phyloP scores from a whole-genome alignment of 2,113 vertebrate genomes.

The Grantiella picta region DNA sequence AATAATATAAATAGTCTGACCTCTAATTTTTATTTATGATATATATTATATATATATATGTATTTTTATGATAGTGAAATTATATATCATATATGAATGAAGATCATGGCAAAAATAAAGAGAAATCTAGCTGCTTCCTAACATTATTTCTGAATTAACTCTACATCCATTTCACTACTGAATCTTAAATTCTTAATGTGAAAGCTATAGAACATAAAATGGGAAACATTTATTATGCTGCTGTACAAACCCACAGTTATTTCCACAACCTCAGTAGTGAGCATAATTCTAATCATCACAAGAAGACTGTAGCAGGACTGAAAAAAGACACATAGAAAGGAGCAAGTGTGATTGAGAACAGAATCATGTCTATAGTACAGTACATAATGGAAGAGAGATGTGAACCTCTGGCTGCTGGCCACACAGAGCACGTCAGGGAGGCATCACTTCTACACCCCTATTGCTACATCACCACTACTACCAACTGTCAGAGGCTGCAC shows the following conservation, averaged over 20 bases:
- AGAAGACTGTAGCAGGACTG: background rate
- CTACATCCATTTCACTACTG: background rate
- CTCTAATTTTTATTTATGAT: background rate
- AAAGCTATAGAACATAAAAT: background rate
- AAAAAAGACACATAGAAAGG: background rate
- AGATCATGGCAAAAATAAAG: background rate
- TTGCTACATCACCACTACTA: background rate
- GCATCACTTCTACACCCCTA: background rate
- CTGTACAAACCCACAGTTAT: background rate
- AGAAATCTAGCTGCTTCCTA: background rate
- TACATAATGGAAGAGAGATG: background rate
- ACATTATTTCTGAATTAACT: background rate
- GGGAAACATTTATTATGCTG: background rate
- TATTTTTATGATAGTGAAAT: background rate
- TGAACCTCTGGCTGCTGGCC: background rate
- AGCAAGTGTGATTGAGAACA: background rate
- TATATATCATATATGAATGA: background rate
- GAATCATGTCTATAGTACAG: background rate
- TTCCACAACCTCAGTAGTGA: background rate
- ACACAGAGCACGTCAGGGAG: background rate
- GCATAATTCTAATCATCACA: background rate
- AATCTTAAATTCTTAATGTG: background rate
- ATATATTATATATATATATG: background rate
- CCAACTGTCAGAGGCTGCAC: background rate
- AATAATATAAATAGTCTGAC: background rate